These are phyloP conservation scores for Tinea pellionella DNA, from an alignment of 2,888 invertebrate genomes.

Conservation along the genomic window DNA sequence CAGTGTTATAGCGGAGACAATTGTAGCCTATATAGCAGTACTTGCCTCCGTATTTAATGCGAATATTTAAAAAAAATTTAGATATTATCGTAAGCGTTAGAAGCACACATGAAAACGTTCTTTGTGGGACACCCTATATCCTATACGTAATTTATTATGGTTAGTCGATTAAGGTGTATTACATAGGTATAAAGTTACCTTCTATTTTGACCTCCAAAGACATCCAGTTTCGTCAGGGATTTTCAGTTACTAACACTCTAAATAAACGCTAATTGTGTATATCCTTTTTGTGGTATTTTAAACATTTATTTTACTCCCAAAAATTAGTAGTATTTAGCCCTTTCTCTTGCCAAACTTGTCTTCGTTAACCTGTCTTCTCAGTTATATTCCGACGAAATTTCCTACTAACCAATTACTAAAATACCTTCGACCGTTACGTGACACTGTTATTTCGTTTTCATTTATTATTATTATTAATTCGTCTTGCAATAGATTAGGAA, in stretches of 20 bases:
- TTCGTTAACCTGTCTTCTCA: not conserved
- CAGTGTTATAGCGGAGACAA: too few relatives aligned
- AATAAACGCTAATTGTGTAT: not conserved
- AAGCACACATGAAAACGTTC: too few relatives aligned
- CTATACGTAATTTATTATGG: not conserved
- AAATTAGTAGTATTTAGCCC: not conserved
- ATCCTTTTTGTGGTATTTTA: not conserved
- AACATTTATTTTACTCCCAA: not conserved
- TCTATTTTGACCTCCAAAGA: not conserved
- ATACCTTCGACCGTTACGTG: not conserved
- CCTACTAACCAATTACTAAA: not conserved
- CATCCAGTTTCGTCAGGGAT: not conserved
- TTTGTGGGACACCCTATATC: not conserved
- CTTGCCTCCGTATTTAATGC: too few relatives aligned
- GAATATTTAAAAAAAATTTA: too few relatives aligned
- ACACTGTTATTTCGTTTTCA: not conserved
- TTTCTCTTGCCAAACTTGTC: constrained; percentile 1
- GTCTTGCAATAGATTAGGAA: too few relatives aligned
- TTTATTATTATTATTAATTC: not conserved
- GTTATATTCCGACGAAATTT: not conserved
- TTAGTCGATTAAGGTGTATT: not conserved
- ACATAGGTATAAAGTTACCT: not conserved
- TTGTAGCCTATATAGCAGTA: too few relatives aligned
- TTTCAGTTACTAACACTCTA: not conserved
- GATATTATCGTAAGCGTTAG: too few relatives aligned